Evolutionary conservation across 2,888 invertebrate genomes (phyloP).

Genomic region (Tineola bisselliella): DNA sequence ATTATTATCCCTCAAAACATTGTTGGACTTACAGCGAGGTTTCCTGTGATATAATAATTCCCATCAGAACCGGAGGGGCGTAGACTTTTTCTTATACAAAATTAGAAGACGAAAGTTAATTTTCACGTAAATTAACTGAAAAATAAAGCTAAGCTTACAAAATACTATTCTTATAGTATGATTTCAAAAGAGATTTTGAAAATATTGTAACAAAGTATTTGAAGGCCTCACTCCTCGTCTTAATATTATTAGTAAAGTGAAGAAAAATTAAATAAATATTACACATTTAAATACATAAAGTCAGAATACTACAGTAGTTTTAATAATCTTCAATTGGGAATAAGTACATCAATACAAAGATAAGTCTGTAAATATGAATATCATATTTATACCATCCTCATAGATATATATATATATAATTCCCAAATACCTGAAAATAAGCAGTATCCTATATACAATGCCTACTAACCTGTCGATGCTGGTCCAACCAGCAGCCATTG

Average conservation of each 20-base stretch:
- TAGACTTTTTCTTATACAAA: not conserved
- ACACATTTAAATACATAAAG: no score
- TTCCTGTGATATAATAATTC: slow-evolving; percentile 3
- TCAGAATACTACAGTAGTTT: no score
- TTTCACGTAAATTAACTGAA: not conserved
- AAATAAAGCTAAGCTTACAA: not conserved
- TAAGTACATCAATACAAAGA: no score
- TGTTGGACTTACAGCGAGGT: not conserved
- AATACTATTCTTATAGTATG: not conserved
- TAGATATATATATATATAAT: not conserved
- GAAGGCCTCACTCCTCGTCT: no score
- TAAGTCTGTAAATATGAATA: no score
- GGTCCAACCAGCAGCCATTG: not conserved
- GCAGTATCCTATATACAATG: not conserved
- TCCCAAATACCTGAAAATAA: not conserved
- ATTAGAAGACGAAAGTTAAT: not conserved
- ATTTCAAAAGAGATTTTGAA: no score
- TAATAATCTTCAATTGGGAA: no score
- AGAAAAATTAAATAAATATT: not conserved
- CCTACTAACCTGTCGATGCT: not conserved
- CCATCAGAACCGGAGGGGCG: not conserved
- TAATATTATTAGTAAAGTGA: not conserved
- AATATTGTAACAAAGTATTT: no score
- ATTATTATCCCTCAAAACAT: not conserved
- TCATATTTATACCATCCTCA: no score